phyloP scores from a whole-genome alignment of 2,888 invertebrate genomes.

The Liodrosophila aerea region DNA sequence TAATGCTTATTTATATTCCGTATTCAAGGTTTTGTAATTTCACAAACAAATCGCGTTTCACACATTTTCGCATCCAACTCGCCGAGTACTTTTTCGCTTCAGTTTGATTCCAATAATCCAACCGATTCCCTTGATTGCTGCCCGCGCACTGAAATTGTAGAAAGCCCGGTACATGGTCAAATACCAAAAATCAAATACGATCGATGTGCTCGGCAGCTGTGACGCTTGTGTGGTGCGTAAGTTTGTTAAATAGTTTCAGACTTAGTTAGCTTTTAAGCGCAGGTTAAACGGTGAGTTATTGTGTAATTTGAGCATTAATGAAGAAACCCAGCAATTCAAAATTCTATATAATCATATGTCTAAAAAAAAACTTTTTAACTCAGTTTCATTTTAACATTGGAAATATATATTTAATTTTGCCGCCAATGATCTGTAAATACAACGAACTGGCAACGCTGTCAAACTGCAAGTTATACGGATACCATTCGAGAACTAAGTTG shows the following conservation, averaged over 20 bases:
- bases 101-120: constrained; percentile 18
- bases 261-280: background rate
- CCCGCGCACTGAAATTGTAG: constrained; percentile 49
- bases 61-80: constrained; percentile 41
- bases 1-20: constrained; percentile 12
- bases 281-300: background rate
- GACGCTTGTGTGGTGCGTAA: constrained; percentile 34
- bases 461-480: no score
- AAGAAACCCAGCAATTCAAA: no score
- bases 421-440: no score
- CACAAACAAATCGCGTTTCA: constrained; percentile 33
- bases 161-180: constrained; percentile 30
- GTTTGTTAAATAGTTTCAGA: constrained; percentile 16
- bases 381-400: no score
- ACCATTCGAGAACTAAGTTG: no score
- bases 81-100: background rate
- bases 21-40: constrained; percentile 60
- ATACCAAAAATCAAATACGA: constrained; percentile 36
- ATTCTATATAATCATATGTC: no score
- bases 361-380: no score
- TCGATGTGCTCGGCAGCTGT: constrained; percentile 47
- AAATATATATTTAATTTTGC: no score
- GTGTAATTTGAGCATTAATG: no score
- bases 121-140: constrained; percentile 62
- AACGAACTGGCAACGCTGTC: no score